Base-by-base conservation (phyloP, 2,797 vertebrate genomes). In the Sebastes matsubarae region DNA sequence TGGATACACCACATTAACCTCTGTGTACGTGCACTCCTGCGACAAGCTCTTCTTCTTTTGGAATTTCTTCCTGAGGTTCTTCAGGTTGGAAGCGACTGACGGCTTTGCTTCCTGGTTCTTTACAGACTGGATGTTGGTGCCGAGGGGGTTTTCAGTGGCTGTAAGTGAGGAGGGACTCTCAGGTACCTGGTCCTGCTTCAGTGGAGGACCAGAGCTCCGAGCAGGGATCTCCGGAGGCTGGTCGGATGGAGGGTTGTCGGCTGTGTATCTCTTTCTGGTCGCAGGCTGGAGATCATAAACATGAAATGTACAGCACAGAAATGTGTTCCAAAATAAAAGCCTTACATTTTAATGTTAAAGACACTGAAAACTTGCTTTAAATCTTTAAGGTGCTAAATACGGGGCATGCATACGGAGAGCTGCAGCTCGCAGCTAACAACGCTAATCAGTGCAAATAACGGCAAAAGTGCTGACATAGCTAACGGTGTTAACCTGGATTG, bases 31-130 rank as follows among this genome's bases (percentile, higher is more conserved):
- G 14, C 71, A 74, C 12, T 93, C 88, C 66, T 90, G 82, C 1
- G 67, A 68, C 0, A 18, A 18, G 54, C 46, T 79, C 14, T 36
- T 90, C 68, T 81, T 94, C 79, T 86, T 92, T 34, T 93, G 87
- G 25, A 95, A 89, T 77, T 88, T 95, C 78, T 91, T 96, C 81
- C 86, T 95, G 11, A 95, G 69, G 70, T 90, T 89, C 63, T 82
- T 91, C 3, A 95, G 72, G 80, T 89, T 93, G 68, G 70, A 68
- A 75, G 82, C 75, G 0, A 83, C 75, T 1, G 87, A 79, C 0
- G 1, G 55, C 86, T 90, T 95, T 6, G 18, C 46, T 12, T 91
- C 90, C 6, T 71, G 74, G 25, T 36, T 85, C 80, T 58, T 91
- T 13, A 20, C 76, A 32, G 77, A 30, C 22, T 66, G 75, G n/a